These are phyloP conservation scores for Prorops nasuta DNA, from an alignment of 1,140 invertebrate species.

Conservation along the genomic window DNA sequence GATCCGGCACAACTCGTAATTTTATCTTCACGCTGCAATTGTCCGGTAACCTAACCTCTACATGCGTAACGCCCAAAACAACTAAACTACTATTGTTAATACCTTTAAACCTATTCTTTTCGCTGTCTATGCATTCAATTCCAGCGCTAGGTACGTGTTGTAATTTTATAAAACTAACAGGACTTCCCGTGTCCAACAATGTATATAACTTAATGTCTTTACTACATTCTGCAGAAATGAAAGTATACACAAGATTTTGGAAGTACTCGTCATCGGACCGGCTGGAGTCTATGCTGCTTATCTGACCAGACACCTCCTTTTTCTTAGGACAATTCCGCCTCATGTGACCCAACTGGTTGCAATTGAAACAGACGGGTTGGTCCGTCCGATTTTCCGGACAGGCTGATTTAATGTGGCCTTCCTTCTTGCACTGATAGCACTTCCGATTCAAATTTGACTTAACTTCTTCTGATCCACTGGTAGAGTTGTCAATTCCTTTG, in stretches of 20 bases:
- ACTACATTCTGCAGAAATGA: too few relatives aligned
- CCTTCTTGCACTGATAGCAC: neutral
- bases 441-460: neutral
- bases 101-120: neutral
- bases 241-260: neutral
- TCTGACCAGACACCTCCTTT: neutral
- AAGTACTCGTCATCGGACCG: conserved; percentile 3
- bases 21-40: neutral
- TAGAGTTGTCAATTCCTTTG: neutral
- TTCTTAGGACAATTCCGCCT: neutral
- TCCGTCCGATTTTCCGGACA: neutral
- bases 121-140: too few relatives aligned
- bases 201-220: neutral
- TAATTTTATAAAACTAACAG: too few relatives aligned
- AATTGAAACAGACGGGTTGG: neutral
- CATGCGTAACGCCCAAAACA: neutral
- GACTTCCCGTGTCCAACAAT: conserved; percentile 3
- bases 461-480: neutral
- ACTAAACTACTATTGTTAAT: conserved; percentile 3
- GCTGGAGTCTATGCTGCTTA: too few relatives aligned
- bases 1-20: neutral
- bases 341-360: neutral
- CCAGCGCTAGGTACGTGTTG: neutral
- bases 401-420: neutral
- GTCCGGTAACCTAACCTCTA: neutral